Evolutionary conservation across 1,140 invertebrate species (phyloP), one percentile per base, ranked within the genome.

Genomic region (Globodera rostochiensis): DNA sequence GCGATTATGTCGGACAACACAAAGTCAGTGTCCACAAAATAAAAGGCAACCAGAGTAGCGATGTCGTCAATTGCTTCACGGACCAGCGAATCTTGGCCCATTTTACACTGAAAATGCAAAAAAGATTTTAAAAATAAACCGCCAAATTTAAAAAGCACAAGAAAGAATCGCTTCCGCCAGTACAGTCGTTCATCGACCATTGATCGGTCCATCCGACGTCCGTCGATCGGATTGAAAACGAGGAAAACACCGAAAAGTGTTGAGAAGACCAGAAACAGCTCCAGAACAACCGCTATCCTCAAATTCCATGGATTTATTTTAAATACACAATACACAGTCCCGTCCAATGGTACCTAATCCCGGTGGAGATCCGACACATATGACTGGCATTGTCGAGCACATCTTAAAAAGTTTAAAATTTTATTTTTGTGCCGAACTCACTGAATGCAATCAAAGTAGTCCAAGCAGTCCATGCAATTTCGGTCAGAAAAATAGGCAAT

Each of bases 1-100:
- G 95, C 95, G 70, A 95, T 93, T 21, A 96, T 92, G 88, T 97
- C 95, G 0, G 95, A 95, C 0, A 95, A 94, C 3, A 96, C 95
- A 36, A 96, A 90, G 91, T 96, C 94, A 46, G 79, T 84, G 1
- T 73, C 85, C 5, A 80, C 82, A 66, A 90, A 89, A 74, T 90
- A 89, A 13, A 84, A 77, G 15, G 88, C 84, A 19, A 89, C 74
- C 46, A 89, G 67, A 45, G 69, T 73, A 5, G 88, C 88, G 64
- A 89, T 84, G 49, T 89, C 88, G 66, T 89, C 88, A 36, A 89
- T 77, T n/a, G 88, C 88, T 19, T 74, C 81, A 21, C 88, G 74
- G 81, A 89, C 88, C 60, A 77, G 67, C 7, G 60, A 46, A 49
- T 87, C 86, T 57, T 88, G 88, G 19, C 87, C 74, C 49, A 88